Evolutionary conservation across 2,797 vertebrate genomes (phyloP), one percentile per base, ranked within the genome.

Genomic region (Lepilemur septentrionalis): DNA sequence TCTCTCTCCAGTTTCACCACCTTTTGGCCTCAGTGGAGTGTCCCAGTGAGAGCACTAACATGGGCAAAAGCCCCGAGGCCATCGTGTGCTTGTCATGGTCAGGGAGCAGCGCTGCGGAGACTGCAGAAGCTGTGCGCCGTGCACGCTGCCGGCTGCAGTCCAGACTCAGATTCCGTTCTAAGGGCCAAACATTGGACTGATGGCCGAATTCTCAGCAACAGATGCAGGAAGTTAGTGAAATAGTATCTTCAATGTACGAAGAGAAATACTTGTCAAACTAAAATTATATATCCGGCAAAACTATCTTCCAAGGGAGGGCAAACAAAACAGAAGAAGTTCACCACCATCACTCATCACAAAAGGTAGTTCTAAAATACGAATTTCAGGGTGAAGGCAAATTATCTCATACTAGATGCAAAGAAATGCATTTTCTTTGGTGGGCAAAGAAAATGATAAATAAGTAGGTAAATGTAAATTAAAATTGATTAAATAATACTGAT

Each of bases 111-210:
- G 41, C 4, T 2, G 22, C 28, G 22, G 20, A 41, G 65, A 38
- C 23, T 0, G 0, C 48, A 1, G 38, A 25, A 17, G 12, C 14
- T 17, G n/a, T 7, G 0, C 8, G 14, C 23, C 13, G 2, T 7
- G 41, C 22, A 46, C 52, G 30, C 10, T 22, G 52, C 10, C 6
- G 41, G 30, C 78, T 38, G 23, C 9, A 32, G 32, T 14, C 32
- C 76, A 59, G 50, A 70, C 30, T 46, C 1, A 23, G 23, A 38
- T 28, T 57, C 52, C 10, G 38, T 35, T 90, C 88, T 8, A 9
- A 57, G 23, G 12, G 84, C 50, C 17, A 57, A 72, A 72, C 28
- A n/a, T 13, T 43, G 28, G 48, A 70, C 35, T 23, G 30, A 70
- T 1, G 14, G 41, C n/a, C 43, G 87, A n/a, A 15, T 25, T 43